Conservation (phyloP, 2,888 invertebrate genomes). For the Brenthis daphne region DNA sequence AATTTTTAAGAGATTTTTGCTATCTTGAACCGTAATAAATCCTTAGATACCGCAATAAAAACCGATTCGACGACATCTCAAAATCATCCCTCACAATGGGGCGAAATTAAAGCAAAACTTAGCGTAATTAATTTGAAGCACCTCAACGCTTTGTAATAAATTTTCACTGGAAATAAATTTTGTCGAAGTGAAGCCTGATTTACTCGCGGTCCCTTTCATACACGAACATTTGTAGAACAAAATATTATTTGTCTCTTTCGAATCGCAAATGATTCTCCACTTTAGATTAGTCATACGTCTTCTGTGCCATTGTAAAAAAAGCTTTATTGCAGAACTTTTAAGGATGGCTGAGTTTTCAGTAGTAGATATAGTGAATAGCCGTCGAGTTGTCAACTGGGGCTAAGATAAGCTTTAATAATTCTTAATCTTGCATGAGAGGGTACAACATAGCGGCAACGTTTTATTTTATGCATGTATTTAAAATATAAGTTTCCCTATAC, state of each 20-base stretch:
- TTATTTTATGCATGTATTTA: constrained; percentile 12
- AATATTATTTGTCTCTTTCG: constrained; percentile 76
- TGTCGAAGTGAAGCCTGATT: constrained; percentile 65
- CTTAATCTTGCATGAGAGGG: constrained; percentile 60
- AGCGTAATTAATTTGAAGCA: constrained; percentile 77
- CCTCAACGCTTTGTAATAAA: constrained; percentile 82
- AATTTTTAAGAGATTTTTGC: constrained; percentile 7
- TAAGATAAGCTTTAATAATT: constrained; percentile 75
- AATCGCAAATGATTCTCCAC: constrained; percentile 80
- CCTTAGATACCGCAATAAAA: constrained; percentile 40
- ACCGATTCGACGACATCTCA: constrained; percentile 40
- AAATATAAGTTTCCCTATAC: constrained; percentile 6
- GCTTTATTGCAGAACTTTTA: constrained; percentile 46
- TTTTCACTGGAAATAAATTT: constrained; percentile 79
- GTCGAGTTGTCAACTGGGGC: constrained; percentile 70
- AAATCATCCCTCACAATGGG: constrained; percentile 43
- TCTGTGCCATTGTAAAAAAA: constrained; percentile 45
- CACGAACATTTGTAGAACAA: constrained; percentile 71
- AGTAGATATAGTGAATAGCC: constrained; percentile 56
- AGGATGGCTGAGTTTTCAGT: constrained; percentile 47
- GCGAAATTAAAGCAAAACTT: constrained; percentile 49
- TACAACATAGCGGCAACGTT: constrained; percentile 24
- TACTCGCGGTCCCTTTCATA: constrained; percentile 57
- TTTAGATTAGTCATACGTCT: constrained; percentile 77
- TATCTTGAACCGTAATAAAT: constrained; percentile 9